phyloP scores from a whole-genome alignment of 2,113 vertebrate species.

The Melanotaenia duboulayi region DNA sequence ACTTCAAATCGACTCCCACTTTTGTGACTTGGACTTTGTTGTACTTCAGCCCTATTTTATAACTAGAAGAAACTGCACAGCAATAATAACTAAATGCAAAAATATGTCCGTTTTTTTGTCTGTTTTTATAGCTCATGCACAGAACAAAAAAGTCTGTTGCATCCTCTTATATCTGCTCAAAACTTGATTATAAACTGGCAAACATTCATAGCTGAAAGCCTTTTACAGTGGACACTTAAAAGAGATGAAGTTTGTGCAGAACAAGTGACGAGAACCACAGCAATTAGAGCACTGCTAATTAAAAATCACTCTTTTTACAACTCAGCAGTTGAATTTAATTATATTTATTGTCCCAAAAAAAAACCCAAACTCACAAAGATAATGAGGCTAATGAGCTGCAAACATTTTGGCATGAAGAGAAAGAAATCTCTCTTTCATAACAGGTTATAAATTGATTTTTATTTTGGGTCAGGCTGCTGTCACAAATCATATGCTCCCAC shows the following conservation, averaged over 20 bases:
- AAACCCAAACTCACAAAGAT: constrained; percentile 44
- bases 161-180: constrained; percentile 34
- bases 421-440: constrained; percentile 23
- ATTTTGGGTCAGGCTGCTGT: constrained; percentile 49
- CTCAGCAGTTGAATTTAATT: constrained; percentile 63
- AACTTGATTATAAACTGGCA: constrained; percentile 39
- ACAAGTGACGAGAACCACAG: constrained; percentile 20
- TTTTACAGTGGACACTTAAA: constrained; percentile 51
- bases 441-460: constrained; percentile 44
- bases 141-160: constrained; percentile 40
- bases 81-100: constrained; percentile 9
- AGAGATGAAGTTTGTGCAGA: constrained; percentile 47
- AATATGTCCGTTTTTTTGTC: constrained; percentile 16
- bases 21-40: background rate
- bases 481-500: constrained; percentile 7
- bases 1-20: constrained; percentile 19
- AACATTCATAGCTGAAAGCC: constrained; percentile 42
- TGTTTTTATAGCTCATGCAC: constrained; percentile 5
- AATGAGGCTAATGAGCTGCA: constrained; percentile 53
- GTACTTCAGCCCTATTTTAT: constrained; percentile 18
- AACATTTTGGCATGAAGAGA: constrained; percentile 45
- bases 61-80: constrained; percentile 15
- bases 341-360: constrained; percentile 53
- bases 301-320: constrained; percentile 60
- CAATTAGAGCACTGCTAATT: constrained; percentile 66